These are phyloP conservation scores for Trachymyrmex septentrionalis DNA, from an alignment of 1,140 invertebrate genomes.

Conservation along the genomic window DNA sequence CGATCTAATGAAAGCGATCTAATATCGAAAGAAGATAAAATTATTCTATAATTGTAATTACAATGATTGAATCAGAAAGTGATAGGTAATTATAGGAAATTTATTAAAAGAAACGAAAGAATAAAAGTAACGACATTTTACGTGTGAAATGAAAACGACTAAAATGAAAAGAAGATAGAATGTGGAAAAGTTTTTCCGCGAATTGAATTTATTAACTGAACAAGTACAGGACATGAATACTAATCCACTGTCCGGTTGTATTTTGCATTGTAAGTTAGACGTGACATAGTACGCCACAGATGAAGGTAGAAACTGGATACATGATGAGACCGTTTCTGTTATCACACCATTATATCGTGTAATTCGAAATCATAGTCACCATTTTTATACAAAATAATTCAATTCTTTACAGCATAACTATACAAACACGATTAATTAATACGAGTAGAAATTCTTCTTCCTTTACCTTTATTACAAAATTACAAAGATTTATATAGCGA, in stretches of 20 bases:
- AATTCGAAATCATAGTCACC: conserved; percentile 7
- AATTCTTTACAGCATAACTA: background rate
- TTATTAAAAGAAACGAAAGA: background rate
- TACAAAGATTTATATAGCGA: background rate
- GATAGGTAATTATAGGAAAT: conserved; percentile 17
- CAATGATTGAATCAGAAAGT: background rate
- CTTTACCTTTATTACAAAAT: background rate
- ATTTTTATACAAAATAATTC: conserved; percentile 1
- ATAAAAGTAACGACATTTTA: background rate
- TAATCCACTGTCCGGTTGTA: conserved; percentile 41
- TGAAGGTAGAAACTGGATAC: conserved; percentile 39
- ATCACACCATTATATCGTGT: background rate
- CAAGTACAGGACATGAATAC: conserved; percentile 31
- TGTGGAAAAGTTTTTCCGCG: conserved; percentile 40
- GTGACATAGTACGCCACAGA: conserved; percentile 6
- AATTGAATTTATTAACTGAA: conserved; percentile 63
- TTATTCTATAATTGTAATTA: conserved; percentile 8
- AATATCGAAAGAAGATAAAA: conserved; percentile 9
- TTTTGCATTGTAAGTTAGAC: conserved; percentile 37
- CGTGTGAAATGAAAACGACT: background rate
- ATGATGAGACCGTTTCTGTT: background rate
- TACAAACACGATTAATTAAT: background rate
- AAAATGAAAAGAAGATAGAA: conserved; percentile 14
- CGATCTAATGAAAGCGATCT: conserved; percentile 18
- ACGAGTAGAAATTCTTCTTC: background rate